Evolutionary conservation across 64 coral and sea anemone genomes (phyloP).

Genomic region (Catalaphyllia jardinei): DNA sequence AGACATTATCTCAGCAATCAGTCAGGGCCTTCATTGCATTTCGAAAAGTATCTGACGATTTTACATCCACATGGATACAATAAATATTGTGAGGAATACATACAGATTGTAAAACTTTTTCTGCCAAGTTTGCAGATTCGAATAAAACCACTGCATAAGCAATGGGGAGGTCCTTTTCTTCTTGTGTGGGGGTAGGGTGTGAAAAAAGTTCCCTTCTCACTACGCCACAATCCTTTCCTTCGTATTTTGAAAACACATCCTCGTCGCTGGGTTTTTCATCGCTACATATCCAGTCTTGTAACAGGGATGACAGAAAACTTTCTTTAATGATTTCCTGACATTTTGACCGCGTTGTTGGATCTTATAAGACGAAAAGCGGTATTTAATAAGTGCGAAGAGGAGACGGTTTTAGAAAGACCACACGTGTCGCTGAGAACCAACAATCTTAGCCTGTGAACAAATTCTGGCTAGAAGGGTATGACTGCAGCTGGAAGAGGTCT

Average conservation of each 20-base stretch:
- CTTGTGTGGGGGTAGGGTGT: slow-evolving; percentile 24
- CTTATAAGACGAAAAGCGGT: neutral
- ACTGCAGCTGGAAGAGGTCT: too few relatives aligned
- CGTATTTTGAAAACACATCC: neutral
- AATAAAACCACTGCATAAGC: slow-evolving; percentile 44
- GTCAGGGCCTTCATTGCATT: slow-evolving; percentile 21
- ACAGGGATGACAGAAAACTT: neutral
- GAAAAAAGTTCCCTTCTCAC: slow-evolving; percentile 4
- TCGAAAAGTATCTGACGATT: slow-evolving; percentile 13
- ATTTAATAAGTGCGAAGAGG: too few relatives aligned
- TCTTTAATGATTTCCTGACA: neutral
- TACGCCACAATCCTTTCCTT: neutral
- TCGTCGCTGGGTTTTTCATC: neutral
- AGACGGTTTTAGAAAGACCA: too few relatives aligned
- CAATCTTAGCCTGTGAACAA: too few relatives aligned
- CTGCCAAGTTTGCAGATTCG: neutral
- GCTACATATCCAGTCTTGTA: slow-evolving; percentile 8
- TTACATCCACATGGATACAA: slow-evolving; percentile 48
- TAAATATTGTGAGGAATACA: slow-evolving; percentile 56
- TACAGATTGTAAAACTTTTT: slow-evolving; percentile 33
- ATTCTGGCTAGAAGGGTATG: too few relatives aligned
- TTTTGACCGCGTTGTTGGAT: slow-evolving; percentile 13
- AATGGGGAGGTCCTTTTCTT: slow-evolving; percentile 42
- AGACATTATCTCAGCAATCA: slow-evolving; percentile 24
- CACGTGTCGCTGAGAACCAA: too few relatives aligned